phyloP scores from a whole-genome alignment of 1,140 invertebrate genomes.

The Drosophila pandora region DNA sequence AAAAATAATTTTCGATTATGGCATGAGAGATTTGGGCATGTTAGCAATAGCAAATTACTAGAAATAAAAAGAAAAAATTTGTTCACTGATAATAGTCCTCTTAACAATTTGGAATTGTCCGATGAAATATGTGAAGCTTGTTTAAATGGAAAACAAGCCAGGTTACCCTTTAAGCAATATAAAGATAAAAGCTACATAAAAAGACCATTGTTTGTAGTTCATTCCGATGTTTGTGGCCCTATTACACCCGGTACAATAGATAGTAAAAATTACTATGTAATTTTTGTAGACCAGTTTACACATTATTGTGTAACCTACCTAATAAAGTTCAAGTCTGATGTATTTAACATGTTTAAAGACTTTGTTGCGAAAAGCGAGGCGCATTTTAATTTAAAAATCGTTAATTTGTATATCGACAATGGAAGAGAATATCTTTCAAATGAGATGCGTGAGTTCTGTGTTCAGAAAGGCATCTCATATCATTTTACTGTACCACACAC shows the following conservation, averaged over 20 bases:
- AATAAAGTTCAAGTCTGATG: constrained; percentile 70
- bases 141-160: constrained; percentile 83
- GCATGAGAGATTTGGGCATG: too few relatives aligned
- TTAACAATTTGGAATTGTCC: not conserved
- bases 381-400: constrained; percentile 5
- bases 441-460: constrained; percentile 2
- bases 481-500: constrained; percentile 4
- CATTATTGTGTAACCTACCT: constrained; percentile 53
- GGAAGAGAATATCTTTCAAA: constrained; percentile 2
- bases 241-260: constrained; percentile 54
- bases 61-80: too few relatives aligned
- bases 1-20: too few relatives aligned
- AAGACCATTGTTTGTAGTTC: constrained; percentile 78
- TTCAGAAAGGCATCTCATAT: constrained; percentile 1
- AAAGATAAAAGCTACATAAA: constrained; percentile 59
- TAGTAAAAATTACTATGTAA: not conserved
- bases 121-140: constrained; percentile 71
- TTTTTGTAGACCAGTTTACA: constrained; percentile 31
- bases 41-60: too few relatives aligned
- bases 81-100: too few relatives aligned
- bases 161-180: constrained; percentile 55
- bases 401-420: constrained; percentile 6
- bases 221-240: constrained; percentile 84
- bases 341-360: constrained; percentile 72
- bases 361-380: constrained; percentile 48